Conservation (phyloP, 2,113 vertebrate genomes). For the Thamnaconus septentrionalis region DNA sequence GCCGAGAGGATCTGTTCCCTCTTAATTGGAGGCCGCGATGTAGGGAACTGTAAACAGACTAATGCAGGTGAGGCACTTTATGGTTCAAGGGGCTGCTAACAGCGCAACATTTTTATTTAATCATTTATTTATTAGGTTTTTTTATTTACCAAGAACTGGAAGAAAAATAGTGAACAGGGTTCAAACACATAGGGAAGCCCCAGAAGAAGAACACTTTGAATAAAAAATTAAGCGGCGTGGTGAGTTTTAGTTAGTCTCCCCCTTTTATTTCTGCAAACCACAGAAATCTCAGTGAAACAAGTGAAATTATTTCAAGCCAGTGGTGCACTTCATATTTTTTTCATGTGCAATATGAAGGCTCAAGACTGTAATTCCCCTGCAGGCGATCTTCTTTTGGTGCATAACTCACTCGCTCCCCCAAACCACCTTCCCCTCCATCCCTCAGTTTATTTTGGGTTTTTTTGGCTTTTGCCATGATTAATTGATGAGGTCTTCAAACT, state of each 20-base stretch:
- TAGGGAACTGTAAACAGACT: constrained; percentile 62
- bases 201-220: no score
- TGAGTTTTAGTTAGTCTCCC: no score
- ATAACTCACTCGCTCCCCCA: no score
- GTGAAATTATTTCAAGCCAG: not conserved
- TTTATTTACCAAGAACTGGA: constrained; percentile 9
- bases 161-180: no score
- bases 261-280: not conserved
- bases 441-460: no score
- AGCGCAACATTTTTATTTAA: no score
- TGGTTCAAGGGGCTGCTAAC: constrained; percentile 33
- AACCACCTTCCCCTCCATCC: no score
- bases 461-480: constrained; percentile 3
- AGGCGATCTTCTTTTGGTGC: not conserved
- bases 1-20: constrained; percentile 40
- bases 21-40: constrained; percentile 51
- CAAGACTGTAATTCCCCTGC: constrained; percentile 37
- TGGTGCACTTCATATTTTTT: not conserved
- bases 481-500: constrained; percentile 8
- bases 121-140: no score
- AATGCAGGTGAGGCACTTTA: constrained; percentile 54
- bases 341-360: not conserved
- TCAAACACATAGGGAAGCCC: no score
- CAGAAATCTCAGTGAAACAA: constrained; percentile 32
- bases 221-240: no score